Evolutionary conservation across 2,888 invertebrate species (phyloP).

Genomic region (Mesorhabditis spiculigera): DNA sequence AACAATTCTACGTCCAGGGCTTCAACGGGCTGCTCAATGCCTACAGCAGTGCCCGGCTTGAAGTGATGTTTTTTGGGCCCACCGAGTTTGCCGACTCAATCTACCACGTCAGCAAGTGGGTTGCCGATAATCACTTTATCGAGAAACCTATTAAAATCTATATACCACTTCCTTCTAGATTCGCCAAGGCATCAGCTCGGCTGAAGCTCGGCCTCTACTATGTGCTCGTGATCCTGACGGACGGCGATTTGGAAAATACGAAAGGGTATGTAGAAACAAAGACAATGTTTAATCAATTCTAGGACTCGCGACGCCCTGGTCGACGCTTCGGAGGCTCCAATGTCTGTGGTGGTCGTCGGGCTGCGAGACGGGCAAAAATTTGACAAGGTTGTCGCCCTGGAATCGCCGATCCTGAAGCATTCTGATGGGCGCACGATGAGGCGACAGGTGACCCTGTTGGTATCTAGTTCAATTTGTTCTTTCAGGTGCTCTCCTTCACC

Average conservation of each 20-base stretch:
- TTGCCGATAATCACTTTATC: neutral
- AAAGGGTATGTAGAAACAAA: constrained; percentile 8
- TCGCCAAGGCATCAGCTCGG: constrained; percentile 46
- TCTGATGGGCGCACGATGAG: constrained; percentile 24
- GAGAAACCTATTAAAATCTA: neutral
- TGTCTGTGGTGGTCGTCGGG: constrained; percentile 44
- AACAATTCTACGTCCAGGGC: constrained; percentile 64
- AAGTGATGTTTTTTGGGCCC: constrained; percentile 65
- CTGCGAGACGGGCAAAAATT: constrained; percentile 20
- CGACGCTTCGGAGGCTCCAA: constrained; percentile 44
- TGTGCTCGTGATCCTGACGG: constrained; percentile 47
- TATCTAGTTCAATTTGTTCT: neutral
- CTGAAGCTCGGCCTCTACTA: constrained; percentile 38
- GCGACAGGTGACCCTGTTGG: constrained; percentile 21
- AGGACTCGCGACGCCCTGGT: constrained; percentile 41
- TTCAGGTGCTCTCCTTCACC: constrained; percentile 26
- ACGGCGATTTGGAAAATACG: constrained; percentile 36
- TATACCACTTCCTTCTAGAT: constrained; percentile 23
- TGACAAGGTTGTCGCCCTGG: constrained; percentile 10
- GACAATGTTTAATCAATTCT: neutral
- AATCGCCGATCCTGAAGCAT: constrained; percentile 30
- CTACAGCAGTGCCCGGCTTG: constrained; percentile 63
- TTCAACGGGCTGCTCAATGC: constrained; percentile 64
- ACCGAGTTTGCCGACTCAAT: constrained; percentile 68
- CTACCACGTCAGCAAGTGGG: constrained; percentile 63